Conservation (phyloP, 92 coral and sea anemone species). For the Bergia puertoricense region DNA sequence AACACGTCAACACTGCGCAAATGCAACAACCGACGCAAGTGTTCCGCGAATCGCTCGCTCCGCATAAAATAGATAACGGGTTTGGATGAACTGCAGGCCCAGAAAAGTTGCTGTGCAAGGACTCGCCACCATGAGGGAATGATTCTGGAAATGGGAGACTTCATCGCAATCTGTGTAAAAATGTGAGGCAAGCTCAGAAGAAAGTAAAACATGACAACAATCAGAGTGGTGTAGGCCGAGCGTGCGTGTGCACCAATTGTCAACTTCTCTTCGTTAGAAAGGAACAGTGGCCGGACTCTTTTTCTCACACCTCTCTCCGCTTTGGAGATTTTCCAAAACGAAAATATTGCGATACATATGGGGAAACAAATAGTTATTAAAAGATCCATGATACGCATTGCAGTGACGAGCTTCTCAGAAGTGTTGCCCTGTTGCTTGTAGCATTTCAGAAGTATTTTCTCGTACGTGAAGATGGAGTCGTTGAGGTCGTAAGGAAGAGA, state of each 20-base stretch:
- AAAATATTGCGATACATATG: background rate
- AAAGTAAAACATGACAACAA: background rate
- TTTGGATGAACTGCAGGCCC: background rate
- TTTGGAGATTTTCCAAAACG: constrained; percentile 4
- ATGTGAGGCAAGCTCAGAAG: background rate
- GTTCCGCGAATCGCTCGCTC: constrained; percentile 12
- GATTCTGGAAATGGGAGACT: background rate
- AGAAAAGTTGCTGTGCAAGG: constrained; percentile 5
- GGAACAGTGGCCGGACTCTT: constrained; percentile 10
- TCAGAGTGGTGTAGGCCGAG: background rate
- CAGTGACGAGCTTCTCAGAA: background rate
- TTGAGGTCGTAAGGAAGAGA: background rate
- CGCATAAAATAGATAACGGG: background rate
- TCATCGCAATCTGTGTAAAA: background rate
- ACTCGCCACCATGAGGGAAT: constrained; percentile 9
- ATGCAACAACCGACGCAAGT: background rate
- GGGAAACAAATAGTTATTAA: background rate
- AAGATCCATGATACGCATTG: background rate
- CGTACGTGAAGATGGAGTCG: background rate
- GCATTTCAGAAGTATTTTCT: background rate
- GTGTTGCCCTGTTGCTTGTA: background rate
- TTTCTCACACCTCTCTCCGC: background rate
- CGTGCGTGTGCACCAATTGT: constrained; percentile 3
- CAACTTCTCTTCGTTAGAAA: constrained; percentile 6
- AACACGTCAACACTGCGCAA: background rate